These are phyloP conservation scores for Drosophila mayaguana DNA, from an alignment of 2,888 invertebrate genomes.

Conservation along the genomic window DNA sequence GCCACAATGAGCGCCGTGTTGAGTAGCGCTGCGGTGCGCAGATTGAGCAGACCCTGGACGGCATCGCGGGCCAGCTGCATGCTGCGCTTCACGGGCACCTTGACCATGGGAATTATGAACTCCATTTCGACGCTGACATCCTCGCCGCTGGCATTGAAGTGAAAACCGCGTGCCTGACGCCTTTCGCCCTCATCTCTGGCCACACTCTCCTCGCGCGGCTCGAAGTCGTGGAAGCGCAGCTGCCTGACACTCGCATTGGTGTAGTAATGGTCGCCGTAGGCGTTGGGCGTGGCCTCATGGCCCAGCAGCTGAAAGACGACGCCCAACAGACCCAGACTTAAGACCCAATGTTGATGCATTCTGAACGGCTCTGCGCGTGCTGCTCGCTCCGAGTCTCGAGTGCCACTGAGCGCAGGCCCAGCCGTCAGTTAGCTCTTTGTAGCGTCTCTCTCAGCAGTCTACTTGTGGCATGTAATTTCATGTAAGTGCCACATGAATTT, in stretches of 20 bases:
- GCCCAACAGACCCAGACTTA: conserved; percentile 35
- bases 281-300: conserved; percentile 31
- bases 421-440: conserved; percentile 36
- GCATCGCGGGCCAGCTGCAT: conserved; percentile 77
- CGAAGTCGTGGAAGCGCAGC: conserved; percentile 78
- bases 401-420: conserved; percentile 45
- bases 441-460: not conserved
- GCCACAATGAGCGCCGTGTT: conserved; percentile 86
- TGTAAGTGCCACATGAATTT: conserved; percentile 46
- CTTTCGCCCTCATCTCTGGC: not conserved
- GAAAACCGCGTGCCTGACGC: conserved; percentile 77
- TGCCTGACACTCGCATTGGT: conserved; percentile 53
- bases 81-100: conserved; percentile 86
- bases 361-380: conserved; percentile 28
- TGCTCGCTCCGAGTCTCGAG: conserved; percentile 28
- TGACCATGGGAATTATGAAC: conserved; percentile 87
- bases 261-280: conserved; percentile 44
- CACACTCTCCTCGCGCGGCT: conserved; percentile 56
- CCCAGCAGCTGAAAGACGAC: conserved; percentile 42
- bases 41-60: conserved; percentile 85
- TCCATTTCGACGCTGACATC: conserved; percentile 86
- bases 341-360: conserved; percentile 40
- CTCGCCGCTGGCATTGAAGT: conserved; percentile 75
- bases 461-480: conserved; percentile 1
- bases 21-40: conserved; percentile 87